phyloP scores from a whole-genome alignment of 2,113 vertebrate genomes.

The Mus pahari region DNA sequence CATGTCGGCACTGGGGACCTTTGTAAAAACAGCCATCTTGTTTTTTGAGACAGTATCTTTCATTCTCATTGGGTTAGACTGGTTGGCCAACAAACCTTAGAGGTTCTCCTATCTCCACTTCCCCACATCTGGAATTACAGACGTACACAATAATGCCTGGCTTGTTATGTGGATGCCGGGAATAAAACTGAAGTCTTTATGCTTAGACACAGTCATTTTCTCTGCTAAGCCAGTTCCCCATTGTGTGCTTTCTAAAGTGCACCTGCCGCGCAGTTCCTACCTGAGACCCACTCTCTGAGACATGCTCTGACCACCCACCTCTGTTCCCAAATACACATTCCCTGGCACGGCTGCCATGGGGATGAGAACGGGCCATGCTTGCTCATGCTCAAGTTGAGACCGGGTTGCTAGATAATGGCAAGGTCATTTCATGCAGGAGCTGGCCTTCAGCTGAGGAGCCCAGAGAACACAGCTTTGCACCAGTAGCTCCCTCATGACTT shows the following conservation, averaged over 20 bases:
- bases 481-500: background rate
- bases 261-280: background rate
- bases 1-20: background rate
- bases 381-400: background rate
- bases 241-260: background rate
- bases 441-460: background rate
- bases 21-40: background rate
- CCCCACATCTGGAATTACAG: background rate
- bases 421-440: background rate
- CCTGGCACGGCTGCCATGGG: background rate
- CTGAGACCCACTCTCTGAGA: background rate
- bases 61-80: background rate
- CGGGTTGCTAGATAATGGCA: background rate
- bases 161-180: background rate
- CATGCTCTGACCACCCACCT: background rate
- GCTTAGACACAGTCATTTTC: no score
- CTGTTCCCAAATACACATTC: background rate
- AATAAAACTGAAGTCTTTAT: background rate
- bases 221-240: background rate
- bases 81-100: no score
- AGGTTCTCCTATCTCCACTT: background rate
- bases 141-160: background rate
- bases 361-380: background rate
- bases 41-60: background rate
- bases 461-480: background rate